Conservation (phyloP, 1,140 invertebrate species). For the Pseudomyrmex concolor region DNA sequence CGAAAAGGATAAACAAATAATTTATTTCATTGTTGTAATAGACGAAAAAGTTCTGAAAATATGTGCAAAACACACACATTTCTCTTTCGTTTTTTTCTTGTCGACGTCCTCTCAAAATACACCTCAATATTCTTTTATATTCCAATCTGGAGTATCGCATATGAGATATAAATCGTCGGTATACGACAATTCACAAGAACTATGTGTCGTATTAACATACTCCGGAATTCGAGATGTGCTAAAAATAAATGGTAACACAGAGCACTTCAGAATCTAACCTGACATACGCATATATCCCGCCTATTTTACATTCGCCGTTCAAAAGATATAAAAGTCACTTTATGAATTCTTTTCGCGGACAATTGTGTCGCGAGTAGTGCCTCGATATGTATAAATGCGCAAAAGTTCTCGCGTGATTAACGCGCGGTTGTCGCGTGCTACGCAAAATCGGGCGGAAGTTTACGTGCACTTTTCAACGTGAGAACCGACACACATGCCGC, state of each 20-base stretch:
- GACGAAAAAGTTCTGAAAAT: slow-evolving; percentile 2
- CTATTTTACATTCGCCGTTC: not conserved
- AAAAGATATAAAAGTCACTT: not conserved
- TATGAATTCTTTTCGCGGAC: slow-evolving; percentile 20
- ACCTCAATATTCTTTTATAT: too few relatives aligned
- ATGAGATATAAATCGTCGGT: slow-evolving; percentile 13
- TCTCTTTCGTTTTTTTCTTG: not conserved
- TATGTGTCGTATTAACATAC: not conserved
- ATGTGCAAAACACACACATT: not conserved
- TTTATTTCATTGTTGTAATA: not conserved
- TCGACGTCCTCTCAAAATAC: not conserved
- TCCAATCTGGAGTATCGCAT: not conserved
- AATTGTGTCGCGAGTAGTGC: not conserved
- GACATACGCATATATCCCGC: not conserved
- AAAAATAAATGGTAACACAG: slow-evolving; percentile 17
- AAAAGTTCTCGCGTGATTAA: slow-evolving; percentile 5
- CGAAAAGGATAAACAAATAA: not conserved
- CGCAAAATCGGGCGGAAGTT: slow-evolving; percentile 23
- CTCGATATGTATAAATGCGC: not conserved
- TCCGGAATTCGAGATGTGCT: not conserved
- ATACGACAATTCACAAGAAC: not conserved
- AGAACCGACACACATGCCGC: slow-evolving; percentile 13
- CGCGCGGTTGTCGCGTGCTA: slow-evolving; percentile 6
- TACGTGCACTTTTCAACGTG: slow-evolving; percentile 17
- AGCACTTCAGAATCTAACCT: not conserved